A percentile compares a stretch with the other conserved stretches of the same genome.
phyloP scores from a whole-genome alignment of 2,113 vertebrate genomes.

The Epinephelus fuscoguttatus region DNA sequence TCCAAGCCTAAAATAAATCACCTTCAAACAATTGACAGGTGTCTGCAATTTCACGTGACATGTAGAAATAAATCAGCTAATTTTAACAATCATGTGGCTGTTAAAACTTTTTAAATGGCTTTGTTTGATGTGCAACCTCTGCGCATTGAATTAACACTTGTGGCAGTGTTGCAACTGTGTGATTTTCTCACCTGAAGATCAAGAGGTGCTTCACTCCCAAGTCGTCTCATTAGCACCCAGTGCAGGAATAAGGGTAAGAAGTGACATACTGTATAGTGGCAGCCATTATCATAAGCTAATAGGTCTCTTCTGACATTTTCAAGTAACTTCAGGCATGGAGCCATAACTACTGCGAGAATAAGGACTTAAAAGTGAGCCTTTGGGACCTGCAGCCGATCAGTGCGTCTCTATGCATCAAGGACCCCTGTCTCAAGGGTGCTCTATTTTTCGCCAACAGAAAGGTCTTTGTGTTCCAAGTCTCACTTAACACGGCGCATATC shows the following conservation, averaged over 20 bases:
- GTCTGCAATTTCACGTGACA: constrained; percentile 17
- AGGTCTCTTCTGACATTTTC: constrained; percentile 74
- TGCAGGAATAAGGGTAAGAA: constrained; percentile 47
- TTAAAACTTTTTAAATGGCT: constrained; percentile 37
- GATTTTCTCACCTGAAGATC: constrained; percentile 70
- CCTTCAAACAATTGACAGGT: constrained; percentile 22
- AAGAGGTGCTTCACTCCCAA: constrained; percentile 60
- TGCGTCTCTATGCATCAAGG: constrained; percentile 65
- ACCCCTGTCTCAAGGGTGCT: constrained; percentile 68
- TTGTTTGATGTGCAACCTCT: constrained; percentile 17
- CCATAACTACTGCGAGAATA: constrained; percentile 57
- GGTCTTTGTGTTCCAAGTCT: constrained; percentile 68
- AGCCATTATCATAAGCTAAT: constrained; percentile 77
- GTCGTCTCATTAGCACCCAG: constrained; percentile 74
- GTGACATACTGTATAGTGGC: constrained; percentile 59
- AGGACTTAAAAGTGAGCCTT: constrained; percentile 69
- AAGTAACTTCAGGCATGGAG: constrained; percentile 60
- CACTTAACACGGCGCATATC: constrained; percentile 59
- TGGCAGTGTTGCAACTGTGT: constrained; percentile 13
- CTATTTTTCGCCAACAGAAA: constrained; percentile 64
- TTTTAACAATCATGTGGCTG: constrained; percentile 18
- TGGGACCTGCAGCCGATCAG: constrained; percentile 57
- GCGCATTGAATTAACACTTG: constrained; percentile 43
- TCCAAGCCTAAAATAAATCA: constrained; percentile 45
- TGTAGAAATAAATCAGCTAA: neutral